Conservation (phyloP, 2,113 vertebrate genomes). For the Neoarius graeffei region DNA sequence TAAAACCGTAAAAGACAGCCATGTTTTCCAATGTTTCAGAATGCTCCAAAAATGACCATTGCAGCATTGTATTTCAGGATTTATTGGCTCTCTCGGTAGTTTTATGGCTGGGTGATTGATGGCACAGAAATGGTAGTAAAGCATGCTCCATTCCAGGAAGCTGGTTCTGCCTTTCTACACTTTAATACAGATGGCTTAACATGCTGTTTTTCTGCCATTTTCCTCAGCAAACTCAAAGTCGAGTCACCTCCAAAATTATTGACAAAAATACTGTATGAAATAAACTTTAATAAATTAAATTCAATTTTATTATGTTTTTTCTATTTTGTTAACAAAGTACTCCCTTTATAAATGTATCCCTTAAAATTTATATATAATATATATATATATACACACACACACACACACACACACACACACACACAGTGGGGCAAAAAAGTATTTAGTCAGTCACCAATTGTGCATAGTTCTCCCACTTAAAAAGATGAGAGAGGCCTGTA, state of each 20-base stretch:
- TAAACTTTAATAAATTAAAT: not conserved
- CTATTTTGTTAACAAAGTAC: too few species aligned
- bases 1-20: constrained; percentile 2
- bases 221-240: not conserved
- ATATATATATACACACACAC: too few species aligned
- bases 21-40: not conserved
- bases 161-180: constrained; percentile 1
- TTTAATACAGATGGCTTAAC: not conserved
- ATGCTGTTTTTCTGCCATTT: constrained; percentile 10
- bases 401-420: too few species aligned
- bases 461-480: too few species aligned
- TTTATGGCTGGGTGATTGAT: constrained; percentile 26
- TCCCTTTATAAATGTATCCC: too few species aligned
- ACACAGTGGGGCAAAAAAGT: too few species aligned
- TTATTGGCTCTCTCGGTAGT: not conserved
- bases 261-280: not conserved
- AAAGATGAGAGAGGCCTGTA: too few species aligned
- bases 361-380: too few species aligned
- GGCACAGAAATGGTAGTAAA: constrained; percentile 8
- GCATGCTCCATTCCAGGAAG: constrained; percentile 10
- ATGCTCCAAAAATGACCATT: constrained; percentile 21
- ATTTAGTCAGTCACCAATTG: too few species aligned
- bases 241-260: not conserved
- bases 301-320: too few species aligned
- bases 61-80: constrained; percentile 14